These are phyloP conservation scores for Itoplectis maculator DNA, from an alignment of 2,888 invertebrate genomes.

Conservation along the genomic window DNA sequence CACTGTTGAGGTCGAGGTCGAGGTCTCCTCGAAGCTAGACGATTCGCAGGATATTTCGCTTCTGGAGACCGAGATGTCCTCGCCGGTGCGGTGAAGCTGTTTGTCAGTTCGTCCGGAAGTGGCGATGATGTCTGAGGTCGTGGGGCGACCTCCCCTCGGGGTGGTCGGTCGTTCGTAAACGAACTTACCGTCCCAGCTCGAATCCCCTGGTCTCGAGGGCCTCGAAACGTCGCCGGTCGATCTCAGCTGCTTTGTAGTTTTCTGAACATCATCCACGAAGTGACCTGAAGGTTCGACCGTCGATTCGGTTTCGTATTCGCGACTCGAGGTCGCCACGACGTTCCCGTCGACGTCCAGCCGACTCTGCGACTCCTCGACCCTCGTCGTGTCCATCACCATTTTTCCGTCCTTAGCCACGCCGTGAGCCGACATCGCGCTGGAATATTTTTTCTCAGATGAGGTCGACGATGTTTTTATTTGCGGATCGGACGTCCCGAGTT, in stretches of 20 bases:
- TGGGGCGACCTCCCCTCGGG: conserved; percentile 38
- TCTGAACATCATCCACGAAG: conserved; percentile 56
- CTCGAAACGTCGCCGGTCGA: conserved; percentile 17
- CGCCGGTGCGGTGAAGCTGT: conserved; percentile 38
- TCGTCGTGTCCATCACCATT: conserved; percentile 73
- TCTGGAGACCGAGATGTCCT: conserved; percentile 39
- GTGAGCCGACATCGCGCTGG: conserved; percentile 73
- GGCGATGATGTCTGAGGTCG: conserved; percentile 50
- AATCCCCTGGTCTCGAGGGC: conserved; percentile 81
- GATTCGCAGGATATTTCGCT: conserved; percentile 54
- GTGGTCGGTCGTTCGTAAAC: conserved; percentile 73
- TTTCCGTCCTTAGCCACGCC: conserved; percentile 75
- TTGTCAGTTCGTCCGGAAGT: conserved; percentile 25
- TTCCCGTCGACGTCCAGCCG: conserved; percentile 78
- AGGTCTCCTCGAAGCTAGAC: conserved; percentile 70
- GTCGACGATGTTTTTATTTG: conserved; percentile 65
- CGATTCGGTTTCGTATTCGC: conserved; percentile 74
- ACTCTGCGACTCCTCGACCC: conserved; percentile 72
- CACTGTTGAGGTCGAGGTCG: conserved; percentile 71
- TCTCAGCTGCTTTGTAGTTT: conserved; percentile 38
- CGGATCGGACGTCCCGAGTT: conserved; percentile 20
- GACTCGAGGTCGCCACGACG: conserved; percentile 72
- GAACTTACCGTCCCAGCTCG: conserved; percentile 85
- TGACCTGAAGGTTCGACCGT: conserved; percentile 67
- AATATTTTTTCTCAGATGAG: conserved; percentile 72